phyloP scores from a whole-genome alignment of 1,140 invertebrate species.

The Stenopsyche tienmushanensis region DNA sequence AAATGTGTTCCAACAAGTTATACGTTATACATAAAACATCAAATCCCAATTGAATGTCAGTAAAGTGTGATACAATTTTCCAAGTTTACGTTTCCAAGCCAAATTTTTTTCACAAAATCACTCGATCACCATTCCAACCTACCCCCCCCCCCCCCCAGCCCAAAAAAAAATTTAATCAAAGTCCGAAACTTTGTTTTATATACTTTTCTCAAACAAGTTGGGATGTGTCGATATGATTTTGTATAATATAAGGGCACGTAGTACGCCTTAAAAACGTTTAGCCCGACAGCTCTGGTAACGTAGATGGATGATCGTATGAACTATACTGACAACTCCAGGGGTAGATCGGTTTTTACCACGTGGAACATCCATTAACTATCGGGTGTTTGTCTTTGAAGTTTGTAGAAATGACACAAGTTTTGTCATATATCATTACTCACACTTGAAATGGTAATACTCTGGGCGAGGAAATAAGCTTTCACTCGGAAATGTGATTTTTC shows the following conservation, averaged over 20 bases:
- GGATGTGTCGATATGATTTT: no score
- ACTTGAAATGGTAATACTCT: no score
- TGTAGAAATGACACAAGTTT: neutral
- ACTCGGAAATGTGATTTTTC: no score
- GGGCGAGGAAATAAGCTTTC: no score
- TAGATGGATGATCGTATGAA: conserved; percentile 8
- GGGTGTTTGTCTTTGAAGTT: conserved; percentile 17
- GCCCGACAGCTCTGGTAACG: conserved; percentile 12
- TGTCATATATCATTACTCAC: neutral
- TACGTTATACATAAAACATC: no score
- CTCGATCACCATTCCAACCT: neutral
- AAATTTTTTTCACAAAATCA: neutral
- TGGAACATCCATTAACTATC: conserved; percentile 15
- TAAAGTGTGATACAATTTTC: no score
- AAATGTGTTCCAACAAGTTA: no score
- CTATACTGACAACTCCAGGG: neutral
- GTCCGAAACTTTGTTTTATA: neutral
- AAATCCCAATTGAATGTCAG: no score
- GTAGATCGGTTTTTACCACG: conserved; percentile 14
- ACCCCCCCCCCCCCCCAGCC: neutral
- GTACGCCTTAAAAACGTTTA: neutral
- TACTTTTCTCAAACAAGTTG: neutral
- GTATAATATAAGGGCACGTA: neutral
- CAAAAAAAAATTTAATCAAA: neutral
- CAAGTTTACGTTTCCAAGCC: no score